A percentile compares a stretch with the other conserved stretches of the same genome.
These are phyloP conservation scores for Xenus cinereus DNA, from an alignment of 2,113 vertebrate genomes.

Conservation along the genomic window DNA sequence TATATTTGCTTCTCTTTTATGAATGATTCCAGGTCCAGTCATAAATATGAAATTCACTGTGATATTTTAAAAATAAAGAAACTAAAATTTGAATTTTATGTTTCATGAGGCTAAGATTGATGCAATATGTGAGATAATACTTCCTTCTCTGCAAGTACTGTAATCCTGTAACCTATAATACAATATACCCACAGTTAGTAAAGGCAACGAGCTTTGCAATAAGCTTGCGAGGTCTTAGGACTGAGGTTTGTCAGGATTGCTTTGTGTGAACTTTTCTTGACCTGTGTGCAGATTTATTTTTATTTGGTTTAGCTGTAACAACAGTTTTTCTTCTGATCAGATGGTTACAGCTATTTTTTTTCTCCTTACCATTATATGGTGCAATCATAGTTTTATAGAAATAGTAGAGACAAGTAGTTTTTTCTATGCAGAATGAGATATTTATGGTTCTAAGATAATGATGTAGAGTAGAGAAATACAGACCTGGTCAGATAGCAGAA, in stretches of 20 bases:
- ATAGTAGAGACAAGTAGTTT: background rate
- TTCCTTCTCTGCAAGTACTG: background rate
- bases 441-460: background rate
- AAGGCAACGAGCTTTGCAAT: background rate
- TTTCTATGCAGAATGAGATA: background rate
- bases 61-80: background rate
- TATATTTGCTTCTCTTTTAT: background rate
- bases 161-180: background rate
- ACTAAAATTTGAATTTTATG: background rate
- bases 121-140: background rate
- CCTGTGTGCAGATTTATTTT: background rate
- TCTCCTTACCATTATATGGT: background rate
- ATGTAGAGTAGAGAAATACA: background rate
- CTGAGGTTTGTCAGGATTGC: background rate
- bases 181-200: background rate
- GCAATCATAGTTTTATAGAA: background rate
- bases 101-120: background rate
- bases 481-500: background rate
- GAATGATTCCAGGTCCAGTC: background rate
- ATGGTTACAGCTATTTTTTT: background rate
- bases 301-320: background rate
- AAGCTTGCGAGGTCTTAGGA: background rate
- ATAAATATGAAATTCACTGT: background rate
- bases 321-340: background rate
- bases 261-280: background rate